Evolutionary conservation across 2,113 vertebrate genomes (phyloP).

Genomic region (Odocoileus hemionus): DNA sequence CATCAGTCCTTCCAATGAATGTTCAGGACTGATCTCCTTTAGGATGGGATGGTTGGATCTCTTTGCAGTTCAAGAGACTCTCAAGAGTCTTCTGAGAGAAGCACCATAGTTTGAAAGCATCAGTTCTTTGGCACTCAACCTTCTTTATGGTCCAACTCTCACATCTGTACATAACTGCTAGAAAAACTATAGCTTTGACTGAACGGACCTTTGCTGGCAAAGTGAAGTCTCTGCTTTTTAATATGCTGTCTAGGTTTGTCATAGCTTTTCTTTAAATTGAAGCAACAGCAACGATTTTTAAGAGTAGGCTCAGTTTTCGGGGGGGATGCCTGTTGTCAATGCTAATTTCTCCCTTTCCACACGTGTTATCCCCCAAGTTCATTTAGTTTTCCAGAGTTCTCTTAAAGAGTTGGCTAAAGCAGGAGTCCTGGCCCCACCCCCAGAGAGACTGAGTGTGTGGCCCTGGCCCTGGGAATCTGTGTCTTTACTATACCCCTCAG

Average conservation of each 20-base stretch:
- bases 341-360: background rate
- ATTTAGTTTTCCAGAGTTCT: background rate
- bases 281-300: background rate
- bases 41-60: background rate
- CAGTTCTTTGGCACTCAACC: background rate
- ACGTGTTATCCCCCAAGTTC: background rate
- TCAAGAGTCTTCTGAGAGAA: background rate
- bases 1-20: background rate
- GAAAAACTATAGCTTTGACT: background rate
- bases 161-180: background rate
- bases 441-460: background rate
- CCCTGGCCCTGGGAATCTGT: background rate
- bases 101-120: background rate
- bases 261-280: background rate
- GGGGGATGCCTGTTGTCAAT: too few species aligned
- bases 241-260: background rate
- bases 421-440: background rate
- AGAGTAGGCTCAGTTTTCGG: background rate
- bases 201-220: background rate
- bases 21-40: background rate
- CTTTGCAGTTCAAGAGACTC: background rate
- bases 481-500: background rate
- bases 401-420: background rate
- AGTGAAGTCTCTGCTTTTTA: background rate
- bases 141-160: background rate